Evolutionary conservation across 1,140 invertebrate genomes (phyloP), one percentile per base, ranked within the genome.

Genomic region (Mercenaria mercenaria): DNA sequence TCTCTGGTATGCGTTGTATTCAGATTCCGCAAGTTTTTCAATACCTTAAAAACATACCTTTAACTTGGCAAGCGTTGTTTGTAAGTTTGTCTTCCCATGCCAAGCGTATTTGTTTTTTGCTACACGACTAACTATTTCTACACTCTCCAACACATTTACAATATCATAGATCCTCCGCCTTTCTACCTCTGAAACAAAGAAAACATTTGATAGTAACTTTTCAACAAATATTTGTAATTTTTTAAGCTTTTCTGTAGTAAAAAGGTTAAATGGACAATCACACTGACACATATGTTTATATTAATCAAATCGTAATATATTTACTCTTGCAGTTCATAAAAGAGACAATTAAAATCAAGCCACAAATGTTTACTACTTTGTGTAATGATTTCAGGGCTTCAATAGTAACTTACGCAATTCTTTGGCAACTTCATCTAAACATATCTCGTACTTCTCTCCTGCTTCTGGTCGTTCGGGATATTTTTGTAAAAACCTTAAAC

Each of bases 101-200:
- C 96, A 96, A 0, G 93, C 82, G 91, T 96, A 96, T 92, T 93
- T 95, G 85, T 96, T 96, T 88, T 96, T 96, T 8, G 95, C 95
- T 77, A 96, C 92, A 81, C 96, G 95, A 59, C 97, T 97, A 37
- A 97, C 97, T 96, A 97, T 97, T 93, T 97, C 97, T 91, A 98
- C 96, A 94, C 97, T 97, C 94, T 98, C 97, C 74, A 98, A 94
- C 74, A 98, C 97, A 96, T 98, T 98, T 50, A 98, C 97, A 87
- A 98, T 98, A 93, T 98, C 97, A 96, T 98, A 98, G 94, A 98
- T 97, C 93, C 97, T 96, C 69, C 97, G 94, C 92, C 97, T 97
- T 94, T 97, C 97, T 34, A 96, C 95, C 91, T 90, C 96, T 96
- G 91, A 47, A 92, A 92, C 85, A 76, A 77, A 91, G 34, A 34